Percentiles rank a stretch among this genome's conserved stretches.
Evolutionary conservation across 2,797 vertebrate genomes (phyloP).

Genomic region (Dermochelys coriacea): DNA sequence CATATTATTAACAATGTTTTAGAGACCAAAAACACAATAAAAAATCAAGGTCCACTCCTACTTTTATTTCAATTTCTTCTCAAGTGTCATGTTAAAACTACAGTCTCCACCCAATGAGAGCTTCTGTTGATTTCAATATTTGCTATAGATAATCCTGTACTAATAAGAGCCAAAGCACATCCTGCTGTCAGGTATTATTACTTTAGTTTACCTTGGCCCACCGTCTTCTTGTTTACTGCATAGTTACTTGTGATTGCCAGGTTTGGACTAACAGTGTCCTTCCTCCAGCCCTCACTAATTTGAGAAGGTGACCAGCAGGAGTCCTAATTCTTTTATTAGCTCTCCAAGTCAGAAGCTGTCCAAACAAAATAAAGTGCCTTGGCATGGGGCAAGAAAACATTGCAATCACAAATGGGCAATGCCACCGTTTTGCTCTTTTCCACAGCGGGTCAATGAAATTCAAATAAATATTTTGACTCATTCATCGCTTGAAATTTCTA

Average conservation of each 20-base stretch:
- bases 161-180: not conserved
- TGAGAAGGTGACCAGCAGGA: constrained; percentile 30
- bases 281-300: not conserved
- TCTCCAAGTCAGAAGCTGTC: constrained; percentile 30
- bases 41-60: not conserved
- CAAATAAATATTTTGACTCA: constrained; percentile 59
- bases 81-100: not conserved
- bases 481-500: not conserved
- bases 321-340: constrained; percentile 7
- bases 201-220: not conserved
- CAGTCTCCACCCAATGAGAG: not conserved
- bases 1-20: not conserved
- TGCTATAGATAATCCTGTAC: not conserved
- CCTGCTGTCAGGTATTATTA: not conserved
- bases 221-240: not conserved
- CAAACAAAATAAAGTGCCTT: constrained; percentile 54
- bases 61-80: not conserved
- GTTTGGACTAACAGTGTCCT: constrained; percentile 10
- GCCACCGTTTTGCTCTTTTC: constrained; percentile 51
- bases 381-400: constrained; percentile 8
- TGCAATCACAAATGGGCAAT: constrained; percentile 32
- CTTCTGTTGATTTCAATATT: not conserved
- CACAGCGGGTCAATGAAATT: constrained; percentile 65
- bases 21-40: not conserved
- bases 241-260: not conserved